Base-by-base conservation (phyloP, 2,888 invertebrate species). In the Parasteatoda lunata region DNA sequence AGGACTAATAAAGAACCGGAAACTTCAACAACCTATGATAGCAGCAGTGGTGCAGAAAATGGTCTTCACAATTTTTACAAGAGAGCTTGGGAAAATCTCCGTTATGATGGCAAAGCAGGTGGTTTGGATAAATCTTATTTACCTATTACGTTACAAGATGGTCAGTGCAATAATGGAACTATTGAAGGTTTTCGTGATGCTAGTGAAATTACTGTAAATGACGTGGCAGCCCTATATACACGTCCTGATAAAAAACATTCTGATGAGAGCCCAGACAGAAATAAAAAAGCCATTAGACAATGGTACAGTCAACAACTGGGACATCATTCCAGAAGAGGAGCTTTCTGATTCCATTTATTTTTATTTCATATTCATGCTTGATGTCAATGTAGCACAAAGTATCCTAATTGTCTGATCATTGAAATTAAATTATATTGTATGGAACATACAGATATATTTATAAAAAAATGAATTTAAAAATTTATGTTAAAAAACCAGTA, bases 51-150 rank as follows among this genome's bases (percentile, higher is more conserved):
- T 68, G 89, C 89, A 52, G 90, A 89, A 64, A 89, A 90, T 90
- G 96, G 96, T 54, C 93, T 97, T 89, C 97, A 96, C 92, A 94
- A 96, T 86, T 97, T 96, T 92, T 97, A 97, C 92, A 94, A 96
- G 51, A 96, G 97, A 92, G 97, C 97, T 3, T 97, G 97, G 97
- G 97, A 97, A 92, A 97, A 97, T 92, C 94, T 97, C 9, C 85
- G 88, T 13, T 89, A 85, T 64, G 88, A 86, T 71, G 85, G 87
- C 47, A 88, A 89, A 48, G 88, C 83, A 8, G 49, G 48, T 15
- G 73, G 77, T 52, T 72, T 78, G 51, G 83, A 88, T 30, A 66
- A 75, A n/a, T 75, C 84, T 30, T 78, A 83, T 59, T 69, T 79
- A 3, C 84, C 84, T 11, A 69, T 89, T 13, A 75, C 81, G 11